These are phyloP conservation scores for Galago senegalensis DNA, from an alignment of 2,797 vertebrate genomes.

Conservation along the genomic window DNA sequence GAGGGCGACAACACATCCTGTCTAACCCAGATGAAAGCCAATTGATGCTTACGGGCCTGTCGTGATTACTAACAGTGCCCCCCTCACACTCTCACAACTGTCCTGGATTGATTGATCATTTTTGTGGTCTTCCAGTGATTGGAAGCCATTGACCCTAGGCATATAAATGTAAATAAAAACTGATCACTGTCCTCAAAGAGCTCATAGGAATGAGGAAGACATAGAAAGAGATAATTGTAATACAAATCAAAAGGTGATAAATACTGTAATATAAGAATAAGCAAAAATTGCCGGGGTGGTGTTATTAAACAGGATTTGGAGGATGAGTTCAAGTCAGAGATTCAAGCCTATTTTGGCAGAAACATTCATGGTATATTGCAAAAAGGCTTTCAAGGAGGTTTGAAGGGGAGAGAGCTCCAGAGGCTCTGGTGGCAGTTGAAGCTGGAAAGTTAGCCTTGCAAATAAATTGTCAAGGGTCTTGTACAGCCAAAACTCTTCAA, in stretches of 20 bases:
- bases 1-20: not conserved
- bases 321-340: not conserved
- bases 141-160: not conserved
- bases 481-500: not conserved
- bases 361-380: not conserved
- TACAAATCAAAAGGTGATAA: constrained; percentile 1
- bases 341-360: not conserved
- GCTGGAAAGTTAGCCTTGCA: constrained; percentile 39
- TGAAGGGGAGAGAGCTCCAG: not conserved
- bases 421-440: not conserved
- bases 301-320: not conserved
- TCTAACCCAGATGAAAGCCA: not conserved
- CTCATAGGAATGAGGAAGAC: not conserved
- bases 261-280: not conserved
- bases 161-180: constrained; percentile 11
- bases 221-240: not conserved
- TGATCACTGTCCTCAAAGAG: not conserved
- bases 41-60: not conserved
- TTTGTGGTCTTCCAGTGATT: not conserved
- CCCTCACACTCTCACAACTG: not conserved
- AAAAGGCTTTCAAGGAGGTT: not conserved
- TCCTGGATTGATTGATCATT: not conserved
- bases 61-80: not conserved
- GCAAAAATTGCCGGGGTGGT: not conserved
- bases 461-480: constrained; percentile 22